Evolutionary conservation across 2,797 vertebrate species (phyloP).

Genomic region (Sardinella longiceps): DNA sequence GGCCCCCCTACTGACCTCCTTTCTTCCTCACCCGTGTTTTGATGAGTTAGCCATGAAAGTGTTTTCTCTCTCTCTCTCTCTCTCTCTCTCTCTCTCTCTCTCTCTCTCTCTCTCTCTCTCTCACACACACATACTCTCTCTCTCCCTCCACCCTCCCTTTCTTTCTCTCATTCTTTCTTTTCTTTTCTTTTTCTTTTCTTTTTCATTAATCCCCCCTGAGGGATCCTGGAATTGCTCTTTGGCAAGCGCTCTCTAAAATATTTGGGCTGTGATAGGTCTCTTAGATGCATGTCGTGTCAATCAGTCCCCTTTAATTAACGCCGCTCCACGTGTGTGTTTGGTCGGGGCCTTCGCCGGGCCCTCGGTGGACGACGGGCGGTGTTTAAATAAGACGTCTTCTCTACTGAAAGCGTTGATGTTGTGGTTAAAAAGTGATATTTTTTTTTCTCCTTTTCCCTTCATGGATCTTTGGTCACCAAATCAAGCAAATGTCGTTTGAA

Average conservation of each 20-base stretch:
- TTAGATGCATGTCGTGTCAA: slow-evolving; percentile 75
- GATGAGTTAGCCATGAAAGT: slow-evolving; percentile 78
- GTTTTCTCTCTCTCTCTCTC: slow-evolving; percentile 56
- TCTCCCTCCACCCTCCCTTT: background rate
- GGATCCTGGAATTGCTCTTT: slow-evolving; percentile 73
- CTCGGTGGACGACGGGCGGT: background rate
- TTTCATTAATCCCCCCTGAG: slow-evolving; percentile 78
- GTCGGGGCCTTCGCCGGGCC: background rate
- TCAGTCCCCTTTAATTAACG: slow-evolving; percentile 79
- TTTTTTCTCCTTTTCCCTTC: slow-evolving; percentile 1
- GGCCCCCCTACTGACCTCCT: slow-evolving; percentile 57
- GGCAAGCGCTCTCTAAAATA: slow-evolving; percentile 72
- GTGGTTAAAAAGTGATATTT: slow-evolving; percentile 62
- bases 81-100: background rate
- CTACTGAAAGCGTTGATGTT: background rate
- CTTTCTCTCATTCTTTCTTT: background rate
- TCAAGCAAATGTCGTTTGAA: background rate
- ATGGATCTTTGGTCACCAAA: background rate
- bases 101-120: background rate
- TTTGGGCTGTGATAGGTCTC: slow-evolving; percentile 76
- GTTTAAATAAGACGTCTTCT: slow-evolving; percentile 3
- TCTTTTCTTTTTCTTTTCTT: slow-evolving; percentile 49
- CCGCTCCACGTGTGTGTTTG: slow-evolving; percentile 56
- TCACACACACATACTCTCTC: too few species aligned
- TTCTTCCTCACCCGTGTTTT: slow-evolving; percentile 41